phyloP scores from a whole-genome alignment of 2,797 vertebrate genomes.

The Chaunax sp. region DNA sequence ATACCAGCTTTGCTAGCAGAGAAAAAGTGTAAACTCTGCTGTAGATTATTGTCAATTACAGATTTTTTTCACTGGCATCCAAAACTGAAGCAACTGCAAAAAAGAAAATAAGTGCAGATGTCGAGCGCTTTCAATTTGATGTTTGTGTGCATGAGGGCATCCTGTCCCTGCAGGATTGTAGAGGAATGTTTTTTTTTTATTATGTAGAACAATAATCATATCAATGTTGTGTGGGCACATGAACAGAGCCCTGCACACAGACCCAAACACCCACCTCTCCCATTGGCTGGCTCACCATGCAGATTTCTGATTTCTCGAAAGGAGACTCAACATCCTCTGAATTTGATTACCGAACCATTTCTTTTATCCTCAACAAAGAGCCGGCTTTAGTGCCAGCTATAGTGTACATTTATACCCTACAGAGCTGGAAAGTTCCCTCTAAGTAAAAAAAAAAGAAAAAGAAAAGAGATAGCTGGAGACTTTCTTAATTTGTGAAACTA shows the following conservation, averaged over 20 bases:
- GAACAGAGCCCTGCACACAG: constrained; percentile 46
- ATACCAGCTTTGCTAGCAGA: constrained; percentile 20
- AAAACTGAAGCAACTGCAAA: constrained; percentile 14
- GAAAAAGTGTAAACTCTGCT: constrained; percentile 3
- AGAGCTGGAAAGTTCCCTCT: constrained; percentile 47
- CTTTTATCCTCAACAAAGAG: constrained; percentile 20
- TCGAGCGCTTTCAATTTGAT: constrained; percentile 10
- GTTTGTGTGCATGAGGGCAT: constrained; percentile 31
- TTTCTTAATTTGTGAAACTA: constrained; percentile 64
- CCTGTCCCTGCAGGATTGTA: constrained; percentile 41
- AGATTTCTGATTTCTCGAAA: constrained; percentile 10
- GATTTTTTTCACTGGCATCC: neutral
- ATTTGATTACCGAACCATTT: constrained; percentile 6
- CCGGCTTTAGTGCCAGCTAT: constrained; percentile 13
- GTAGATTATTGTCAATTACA: neutral
- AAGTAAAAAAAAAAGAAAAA: too few relatives aligned
- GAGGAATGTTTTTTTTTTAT: constrained; percentile 54
- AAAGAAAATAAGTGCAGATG: constrained; percentile 10
- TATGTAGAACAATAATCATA: constrained; percentile 55
- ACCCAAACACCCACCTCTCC: constrained; percentile 16
- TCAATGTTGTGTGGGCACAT: constrained; percentile 43
- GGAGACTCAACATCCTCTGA: neutral
- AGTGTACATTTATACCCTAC: constrained; percentile 30
- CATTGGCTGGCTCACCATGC: neutral
- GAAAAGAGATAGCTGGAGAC: constrained; percentile 49